phyloP scores from a whole-genome alignment of 2,113 vertebrate genomes.

The Perognathus longimembris region DNA sequence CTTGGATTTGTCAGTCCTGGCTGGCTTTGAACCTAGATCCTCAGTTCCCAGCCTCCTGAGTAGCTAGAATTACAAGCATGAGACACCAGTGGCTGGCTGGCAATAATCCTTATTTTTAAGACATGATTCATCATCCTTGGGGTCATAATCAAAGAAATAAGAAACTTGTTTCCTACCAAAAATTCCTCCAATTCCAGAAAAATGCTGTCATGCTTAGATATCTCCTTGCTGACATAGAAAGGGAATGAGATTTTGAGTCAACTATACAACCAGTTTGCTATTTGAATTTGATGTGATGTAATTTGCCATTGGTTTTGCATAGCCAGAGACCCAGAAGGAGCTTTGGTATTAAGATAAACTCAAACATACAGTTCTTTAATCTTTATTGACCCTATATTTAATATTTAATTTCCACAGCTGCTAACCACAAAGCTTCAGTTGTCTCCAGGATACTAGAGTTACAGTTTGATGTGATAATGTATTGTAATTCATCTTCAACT shows the following conservation, averaged over 20 bases:
- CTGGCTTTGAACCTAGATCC: too few species aligned
- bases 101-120: conserved; percentile 37
- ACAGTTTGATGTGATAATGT: neutral
- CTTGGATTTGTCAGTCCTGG: too few species aligned
- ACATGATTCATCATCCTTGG: neutral
- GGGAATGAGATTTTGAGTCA: conserved; percentile 61
- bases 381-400: conserved; percentile 77
- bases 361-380: conserved; percentile 77
- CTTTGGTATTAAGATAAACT: conserved; percentile 79
- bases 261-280: conserved; percentile 68
- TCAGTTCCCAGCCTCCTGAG: too few species aligned
- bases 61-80: neutral
- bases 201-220: neutral
- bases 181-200: conserved; percentile 46
- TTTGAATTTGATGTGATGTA: conserved; percentile 81
- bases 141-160: neutral
- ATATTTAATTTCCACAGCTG: conserved; percentile 81
- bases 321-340: conserved; percentile 74
- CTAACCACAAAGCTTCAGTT: conserved; percentile 41
- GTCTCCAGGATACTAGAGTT: neutral
- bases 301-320: conserved; percentile 79
- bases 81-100: too few species aligned
- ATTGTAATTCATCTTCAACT: neutral
- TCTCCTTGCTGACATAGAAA: conserved; percentile 51
- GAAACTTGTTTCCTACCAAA: conserved; percentile 10